Evolutionary conservation across 2,113 vertebrate genomes (phyloP).

Genomic region (Mustelus asterias): DNA sequence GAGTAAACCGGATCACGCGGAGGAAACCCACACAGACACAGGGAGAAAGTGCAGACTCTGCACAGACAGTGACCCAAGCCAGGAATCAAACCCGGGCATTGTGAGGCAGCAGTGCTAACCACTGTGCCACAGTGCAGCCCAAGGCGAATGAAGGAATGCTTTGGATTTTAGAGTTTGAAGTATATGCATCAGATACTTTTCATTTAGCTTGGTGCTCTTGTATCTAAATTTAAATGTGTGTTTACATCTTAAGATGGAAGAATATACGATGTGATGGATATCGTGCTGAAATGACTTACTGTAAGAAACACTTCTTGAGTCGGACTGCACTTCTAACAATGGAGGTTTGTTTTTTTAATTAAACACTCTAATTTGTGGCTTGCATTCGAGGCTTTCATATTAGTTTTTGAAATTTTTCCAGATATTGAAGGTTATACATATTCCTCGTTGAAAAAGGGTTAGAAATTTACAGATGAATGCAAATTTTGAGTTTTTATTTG

Average conservation of each 20-base stretch:
- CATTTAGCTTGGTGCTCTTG: background rate
- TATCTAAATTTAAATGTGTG: background rate
- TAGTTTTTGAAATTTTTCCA: background rate
- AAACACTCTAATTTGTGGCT: constrained; percentile 34
- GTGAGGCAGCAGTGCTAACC: too few relatives aligned
- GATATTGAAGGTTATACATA: background rate
- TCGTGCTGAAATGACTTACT: constrained; percentile 72
- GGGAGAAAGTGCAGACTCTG: too few relatives aligned
- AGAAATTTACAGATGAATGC: background rate
- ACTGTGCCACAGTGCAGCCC: too few relatives aligned
- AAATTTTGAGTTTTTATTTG: background rate
- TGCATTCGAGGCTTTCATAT: constrained; percentile 39
- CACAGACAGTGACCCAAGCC: too few relatives aligned
- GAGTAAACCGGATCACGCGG: too few relatives aligned
- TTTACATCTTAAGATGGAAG: constrained; percentile 70
- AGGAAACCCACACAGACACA: too few relatives aligned
- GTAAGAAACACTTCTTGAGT: constrained; percentile 83
- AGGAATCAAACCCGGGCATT: too few relatives aligned
- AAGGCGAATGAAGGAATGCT: background rate
- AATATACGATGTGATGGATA: constrained; percentile 65
- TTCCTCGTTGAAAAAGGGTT: background rate
- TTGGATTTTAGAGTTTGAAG: background rate
- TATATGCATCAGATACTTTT: background rate
- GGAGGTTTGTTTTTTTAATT: constrained; percentile 63
- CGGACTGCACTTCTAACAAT: constrained; percentile 83